Conservation (phyloP, 2,888 invertebrate species). For the Caenorhabditis imperialis region DNA sequence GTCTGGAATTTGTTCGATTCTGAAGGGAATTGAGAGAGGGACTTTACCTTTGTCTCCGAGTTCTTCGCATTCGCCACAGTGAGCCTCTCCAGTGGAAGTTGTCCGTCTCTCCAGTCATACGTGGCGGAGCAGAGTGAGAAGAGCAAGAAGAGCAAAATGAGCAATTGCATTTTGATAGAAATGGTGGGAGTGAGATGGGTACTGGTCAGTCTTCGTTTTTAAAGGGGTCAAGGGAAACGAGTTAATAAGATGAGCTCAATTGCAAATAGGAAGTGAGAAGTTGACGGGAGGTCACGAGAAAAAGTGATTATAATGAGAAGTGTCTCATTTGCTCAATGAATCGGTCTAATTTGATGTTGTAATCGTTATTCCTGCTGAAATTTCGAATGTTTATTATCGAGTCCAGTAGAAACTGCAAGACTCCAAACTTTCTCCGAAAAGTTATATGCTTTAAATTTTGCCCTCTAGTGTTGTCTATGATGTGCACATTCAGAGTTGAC, state of each 20-base stretch:
- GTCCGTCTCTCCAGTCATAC: slow-evolving; percentile 41
- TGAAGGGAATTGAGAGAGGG: no score
- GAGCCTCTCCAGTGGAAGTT: slow-evolving; percentile 31
- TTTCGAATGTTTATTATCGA: no score
- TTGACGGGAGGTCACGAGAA: slow-evolving; percentile 4
- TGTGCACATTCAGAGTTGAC: no score
- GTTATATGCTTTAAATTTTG: no score
- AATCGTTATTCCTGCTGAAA: no score
- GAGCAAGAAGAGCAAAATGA: not conserved
- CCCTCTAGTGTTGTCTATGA: no score
- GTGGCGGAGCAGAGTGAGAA: not conserved
- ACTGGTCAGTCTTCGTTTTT: not conserved
- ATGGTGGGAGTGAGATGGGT: no score
- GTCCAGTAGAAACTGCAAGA: no score
- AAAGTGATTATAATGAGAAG: not conserved
- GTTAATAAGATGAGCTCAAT: slow-evolving; percentile 17
- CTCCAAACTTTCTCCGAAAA: no score
- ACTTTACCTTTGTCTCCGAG: slow-evolving; percentile 21
- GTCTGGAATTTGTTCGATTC: slow-evolving; percentile 13
- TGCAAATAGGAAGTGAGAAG: slow-evolving; percentile 14
- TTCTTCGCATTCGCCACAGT: slow-evolving; percentile 6
- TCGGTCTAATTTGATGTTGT: no score
- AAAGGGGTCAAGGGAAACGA: slow-evolving; percentile 21
- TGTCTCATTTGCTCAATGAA: no score
- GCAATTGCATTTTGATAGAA: not conserved